These are phyloP conservation scores for Xanthia togata DNA, from an alignment of 2,888 invertebrate genomes.

Conservation along the genomic window DNA sequence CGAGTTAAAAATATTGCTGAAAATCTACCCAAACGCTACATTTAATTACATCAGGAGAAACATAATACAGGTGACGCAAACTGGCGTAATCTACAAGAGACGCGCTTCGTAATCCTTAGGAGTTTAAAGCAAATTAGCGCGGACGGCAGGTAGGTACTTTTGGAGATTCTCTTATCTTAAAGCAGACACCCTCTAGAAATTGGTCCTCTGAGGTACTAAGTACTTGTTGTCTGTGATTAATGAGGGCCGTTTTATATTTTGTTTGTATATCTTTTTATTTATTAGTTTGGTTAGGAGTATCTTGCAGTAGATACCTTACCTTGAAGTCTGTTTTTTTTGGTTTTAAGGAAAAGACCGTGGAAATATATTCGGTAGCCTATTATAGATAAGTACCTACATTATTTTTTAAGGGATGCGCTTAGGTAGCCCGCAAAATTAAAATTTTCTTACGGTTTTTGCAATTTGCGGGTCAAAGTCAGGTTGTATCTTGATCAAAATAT, in stretches of 20 bases:
- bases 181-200: slow-evolving; percentile 64
- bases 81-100: slow-evolving; percentile 69
- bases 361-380: neutral
- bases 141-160: slow-evolving; percentile 67
- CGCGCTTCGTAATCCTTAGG: slow-evolving; percentile 71
- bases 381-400: neutral
- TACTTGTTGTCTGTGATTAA: slow-evolving; percentile 59
- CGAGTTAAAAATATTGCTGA: neutral
- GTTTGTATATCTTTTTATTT: slow-evolving; percentile 33
- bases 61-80: slow-evolving; percentile 29
- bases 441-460: no score
- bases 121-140: slow-evolving; percentile 82
- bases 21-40: slow-evolving; percentile 8
- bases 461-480: no score
- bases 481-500: no score
- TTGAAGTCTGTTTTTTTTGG: neutral
- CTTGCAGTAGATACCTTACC: neutral
- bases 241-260: slow-evolving; percentile 41
- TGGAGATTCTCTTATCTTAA: slow-evolving; percentile 70
- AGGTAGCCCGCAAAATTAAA: no score
- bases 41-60: slow-evolving; percentile 26
- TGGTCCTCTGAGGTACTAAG: slow-evolving; percentile 50
- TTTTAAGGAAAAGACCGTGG: neutral
- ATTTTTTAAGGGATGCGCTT: neutral
- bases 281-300: slow-evolving; percentile 9